phyloP scores from a whole-genome alignment of 2,797 vertebrate species.

The Xenentodon cancila region DNA sequence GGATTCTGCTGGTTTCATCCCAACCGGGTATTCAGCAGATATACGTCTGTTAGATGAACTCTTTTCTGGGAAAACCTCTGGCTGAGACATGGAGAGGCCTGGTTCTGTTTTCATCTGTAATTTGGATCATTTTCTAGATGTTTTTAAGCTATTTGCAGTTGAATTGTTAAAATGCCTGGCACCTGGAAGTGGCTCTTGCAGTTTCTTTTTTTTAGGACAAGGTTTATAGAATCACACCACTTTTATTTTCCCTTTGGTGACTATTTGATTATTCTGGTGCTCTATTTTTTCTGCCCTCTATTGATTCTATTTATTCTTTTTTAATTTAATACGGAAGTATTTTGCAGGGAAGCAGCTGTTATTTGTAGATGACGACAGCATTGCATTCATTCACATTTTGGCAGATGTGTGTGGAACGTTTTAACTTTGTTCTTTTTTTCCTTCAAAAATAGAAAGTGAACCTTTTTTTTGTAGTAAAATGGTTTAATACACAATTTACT shows the following conservation, averaged over 20 bases:
- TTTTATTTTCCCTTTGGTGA: constrained; percentile 51
- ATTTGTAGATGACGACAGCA: constrained; percentile 22
- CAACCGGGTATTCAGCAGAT: constrained; percentile 31
- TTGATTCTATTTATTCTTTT: constrained; percentile 37
- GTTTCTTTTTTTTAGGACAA: constrained; percentile 49
- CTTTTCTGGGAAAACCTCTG: constrained; percentile 25
- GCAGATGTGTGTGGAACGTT: constrained; percentile 4
- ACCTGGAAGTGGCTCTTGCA: constrained; percentile 40
- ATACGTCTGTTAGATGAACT: background rate
- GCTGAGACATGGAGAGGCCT: constrained; percentile 49
- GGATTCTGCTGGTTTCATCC: constrained; percentile 1
- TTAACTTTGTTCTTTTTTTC: background rate
- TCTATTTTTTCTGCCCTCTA: constrained; percentile 40
- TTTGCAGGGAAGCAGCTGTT: constrained; percentile 39
- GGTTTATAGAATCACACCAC: constrained; percentile 36
- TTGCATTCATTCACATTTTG: constrained; percentile 7
- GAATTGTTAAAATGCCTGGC: constrained; percentile 27
- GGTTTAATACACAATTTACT: no score
- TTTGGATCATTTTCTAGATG: constrained; percentile 61
- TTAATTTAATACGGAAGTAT: constrained; percentile 48
- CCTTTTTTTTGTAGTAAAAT: background rate
- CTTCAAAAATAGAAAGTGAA: constrained; percentile 16
- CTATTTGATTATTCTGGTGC: no score
- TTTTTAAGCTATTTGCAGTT: constrained; percentile 59
- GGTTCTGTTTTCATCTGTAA: constrained; percentile 66